phyloP scores from a whole-genome alignment of 2,113 vertebrate genomes.

The Petaurus breviceps region DNA sequence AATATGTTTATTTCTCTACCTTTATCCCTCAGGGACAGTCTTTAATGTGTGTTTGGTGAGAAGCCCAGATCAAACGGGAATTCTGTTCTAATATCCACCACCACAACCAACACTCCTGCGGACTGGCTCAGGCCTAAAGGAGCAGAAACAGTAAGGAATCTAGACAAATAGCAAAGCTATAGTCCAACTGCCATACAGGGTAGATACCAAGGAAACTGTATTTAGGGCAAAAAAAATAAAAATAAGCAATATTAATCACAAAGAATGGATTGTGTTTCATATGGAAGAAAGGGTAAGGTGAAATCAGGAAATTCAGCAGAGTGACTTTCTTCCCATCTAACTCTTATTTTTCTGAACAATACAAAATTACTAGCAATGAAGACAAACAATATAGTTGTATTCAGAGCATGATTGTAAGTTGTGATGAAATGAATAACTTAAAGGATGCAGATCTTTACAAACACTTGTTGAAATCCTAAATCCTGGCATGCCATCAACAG shows the following conservation, averaged over 20 bases:
- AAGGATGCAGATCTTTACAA: constrained; percentile 90
- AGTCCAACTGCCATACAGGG: constrained; percentile 74
- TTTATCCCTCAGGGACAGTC: neutral
- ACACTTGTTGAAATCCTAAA: constrained; percentile 91
- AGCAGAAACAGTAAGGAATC: constrained; percentile 59
- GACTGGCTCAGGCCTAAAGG: neutral
- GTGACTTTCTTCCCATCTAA: constrained; percentile 96
- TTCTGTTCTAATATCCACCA: neutral
- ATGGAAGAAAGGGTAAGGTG: constrained; percentile 96
- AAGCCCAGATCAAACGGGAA: neutral
- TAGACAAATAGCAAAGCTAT: constrained; percentile 82
- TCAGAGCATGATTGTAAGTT: constrained; percentile 99
- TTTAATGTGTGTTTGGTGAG: neutral
- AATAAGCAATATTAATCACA: constrained; percentile 97
- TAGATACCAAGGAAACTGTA: constrained; percentile 73
- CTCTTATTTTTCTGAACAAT: constrained; percentile 96
- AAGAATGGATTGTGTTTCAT: constrained; percentile 99
- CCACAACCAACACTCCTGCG: neutral
- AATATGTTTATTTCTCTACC: neutral
- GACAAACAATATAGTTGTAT: constrained; percentile 98
- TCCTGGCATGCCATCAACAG: constrained; percentile 88
- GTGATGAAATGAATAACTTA: constrained; percentile 98
- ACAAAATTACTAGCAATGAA: constrained; percentile 98
- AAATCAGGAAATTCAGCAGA: constrained; percentile 93
- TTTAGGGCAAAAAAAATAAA: constrained; percentile 78